A percentile compares a stretch with the other conserved stretches of the same genome.
Evolutionary conservation across 2,888 invertebrate species (phyloP).

Genomic region (Tipula lateralis): DNA sequence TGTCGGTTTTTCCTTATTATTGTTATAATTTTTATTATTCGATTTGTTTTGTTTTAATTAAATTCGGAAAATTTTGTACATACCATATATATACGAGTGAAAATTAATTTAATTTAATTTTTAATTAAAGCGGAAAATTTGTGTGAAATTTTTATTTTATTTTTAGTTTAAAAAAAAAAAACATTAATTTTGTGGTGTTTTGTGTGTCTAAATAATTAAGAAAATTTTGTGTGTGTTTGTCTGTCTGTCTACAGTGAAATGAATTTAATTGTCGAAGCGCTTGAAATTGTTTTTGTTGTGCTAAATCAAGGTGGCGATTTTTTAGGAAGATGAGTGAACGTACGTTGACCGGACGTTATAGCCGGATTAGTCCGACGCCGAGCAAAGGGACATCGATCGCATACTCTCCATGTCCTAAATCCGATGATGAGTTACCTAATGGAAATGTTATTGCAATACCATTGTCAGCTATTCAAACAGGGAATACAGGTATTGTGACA

Average conservation of each 20-base stretch:
- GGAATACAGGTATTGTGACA: conserved; percentile 39
- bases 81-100: neutral
- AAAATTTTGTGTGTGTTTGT: neutral
- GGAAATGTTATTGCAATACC: conserved; percentile 48
- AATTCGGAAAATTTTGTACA: neutral
- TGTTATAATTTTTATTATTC: neutral
- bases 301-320: neutral
- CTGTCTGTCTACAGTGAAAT: neutral
- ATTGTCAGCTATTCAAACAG: conserved; percentile 47
- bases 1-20: neutral
- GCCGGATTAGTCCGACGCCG: conserved; percentile 48
- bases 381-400: conserved; percentile 48
- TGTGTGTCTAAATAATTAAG: neutral
- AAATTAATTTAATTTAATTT: neutral
- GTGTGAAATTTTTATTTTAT: neutral
- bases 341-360: conserved; percentile 43
- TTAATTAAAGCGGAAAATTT: neutral
- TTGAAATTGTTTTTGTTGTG: neutral
- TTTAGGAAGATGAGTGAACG: conserved; percentile 41
- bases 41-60: neutral
- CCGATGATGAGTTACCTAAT: conserved; percentile 43
- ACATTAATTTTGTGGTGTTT: neutral
- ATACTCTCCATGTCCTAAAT: conserved; percentile 48
- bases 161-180: neutral
- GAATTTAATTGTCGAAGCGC: neutral